Evolutionary conservation across 2,888 invertebrate species (phyloP), one percentile per base, ranked within the genome.

Genomic region (Microchrysa polita): DNA sequence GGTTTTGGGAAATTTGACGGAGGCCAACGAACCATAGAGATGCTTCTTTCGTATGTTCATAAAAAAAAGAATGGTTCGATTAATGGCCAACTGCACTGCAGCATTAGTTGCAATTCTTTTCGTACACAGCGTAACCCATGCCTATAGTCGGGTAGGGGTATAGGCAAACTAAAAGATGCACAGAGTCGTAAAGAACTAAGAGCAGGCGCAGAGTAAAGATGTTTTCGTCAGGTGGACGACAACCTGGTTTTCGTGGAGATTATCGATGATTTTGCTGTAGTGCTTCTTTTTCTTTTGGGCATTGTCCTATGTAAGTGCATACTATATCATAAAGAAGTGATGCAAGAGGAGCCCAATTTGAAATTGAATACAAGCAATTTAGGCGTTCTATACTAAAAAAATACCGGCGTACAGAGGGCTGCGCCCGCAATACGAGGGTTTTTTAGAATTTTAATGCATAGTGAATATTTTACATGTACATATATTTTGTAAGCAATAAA

Each of bases 11-110:
- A 34, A 34, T 34, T 34, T 34, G 27, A 34, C 48, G 48, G 55
- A 67, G 75, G 75, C 63, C 75, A 75, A 67, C 73, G 75, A 75
- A 75, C 75, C 75, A 75, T 75, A 75, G 75, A 73, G 57, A 65
- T 61, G 72, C 53, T 12, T 48, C 60, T 55, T 71, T 48, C 69
- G n/a, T n/a, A n/a, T n/a, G n/a, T 27, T 34, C 4, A 34, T 34
- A 2, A 59, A 73, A 73, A 59, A 74, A 71, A 67, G 23, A 63
- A 69, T 53, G 27, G 27, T 7, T 34, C 7, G 27, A 34, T 34
- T 7, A 34, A 34, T 34, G 60, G 52, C 40, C 75, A 75, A 67
- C 74, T 69, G 48, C 72, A 72, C 42, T 9, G 14, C 73, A 72
- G 40, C 69, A 55, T 55, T 69, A 55, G 55, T 55, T 69, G 69